Evolutionary conservation across 1,140 invertebrate species (phyloP).

Genomic region (Centruroides sculpturatus): DNA sequence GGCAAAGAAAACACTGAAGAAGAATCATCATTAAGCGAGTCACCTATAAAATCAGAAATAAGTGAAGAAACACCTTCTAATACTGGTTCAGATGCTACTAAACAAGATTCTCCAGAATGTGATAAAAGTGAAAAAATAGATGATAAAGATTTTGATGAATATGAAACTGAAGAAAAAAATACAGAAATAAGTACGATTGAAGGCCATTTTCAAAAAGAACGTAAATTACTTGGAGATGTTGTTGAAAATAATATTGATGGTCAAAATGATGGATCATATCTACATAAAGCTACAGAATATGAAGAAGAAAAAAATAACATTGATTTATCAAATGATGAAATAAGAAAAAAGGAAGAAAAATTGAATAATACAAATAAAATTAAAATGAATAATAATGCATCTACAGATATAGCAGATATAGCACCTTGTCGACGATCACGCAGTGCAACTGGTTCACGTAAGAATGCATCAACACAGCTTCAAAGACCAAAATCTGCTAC

Average conservation of each 20-base stretch:
- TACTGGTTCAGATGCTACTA: neutral
- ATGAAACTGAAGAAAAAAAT: conserved; percentile 3
- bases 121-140: conserved; percentile 1
- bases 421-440: conserved; percentile 5
- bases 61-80: conserved; percentile 1
- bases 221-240: no score
- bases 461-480: neutral
- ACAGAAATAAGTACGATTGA: conserved; percentile 1
- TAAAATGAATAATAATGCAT: neutral
- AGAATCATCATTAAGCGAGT: neutral
- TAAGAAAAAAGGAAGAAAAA: neutral
- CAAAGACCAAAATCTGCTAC: conserved; percentile 10
- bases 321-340: neutral
- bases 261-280: neutral
- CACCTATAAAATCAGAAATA: neutral
- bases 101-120: neutral
- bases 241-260: neutral
- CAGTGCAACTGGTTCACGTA: conserved; percentile 11
- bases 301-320: neutral
- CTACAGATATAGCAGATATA: neutral
- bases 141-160: conserved; percentile 7
- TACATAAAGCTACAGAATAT: neutral
- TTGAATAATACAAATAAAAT: neutral
- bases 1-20: neutral
- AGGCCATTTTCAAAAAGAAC: neutral